Base-by-base conservation (phyloP, 2,113 vertebrate species). In the Sardina pilchardus region DNA sequence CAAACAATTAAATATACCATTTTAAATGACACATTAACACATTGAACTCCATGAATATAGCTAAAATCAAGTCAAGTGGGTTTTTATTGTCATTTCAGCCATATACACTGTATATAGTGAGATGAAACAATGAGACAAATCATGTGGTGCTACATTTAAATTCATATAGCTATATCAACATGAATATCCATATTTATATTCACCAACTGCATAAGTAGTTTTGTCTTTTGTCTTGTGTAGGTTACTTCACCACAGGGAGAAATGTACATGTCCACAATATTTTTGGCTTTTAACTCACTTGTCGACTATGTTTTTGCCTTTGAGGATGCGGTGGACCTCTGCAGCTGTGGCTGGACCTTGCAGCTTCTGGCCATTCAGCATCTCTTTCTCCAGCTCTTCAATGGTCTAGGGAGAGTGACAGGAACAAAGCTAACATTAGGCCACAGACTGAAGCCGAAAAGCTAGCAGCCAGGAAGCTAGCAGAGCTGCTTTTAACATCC, bases 311-410 rank as follows among this genome's bases (percentile, higher is more conserved):
- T 96, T 96, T 91, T 98, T 99, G 93, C 91, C 94, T 85, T 96
- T 95, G 30, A 99, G 94, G 92, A 99, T 96, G 81, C 88, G 94
- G 88, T 99, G 93, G 56, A 99, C 94, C 91, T 99, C 97, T 7
- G 91, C 92, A 24, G 98, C 96, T 0, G 98, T 99, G 24, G 93
- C 96, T n/a, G 98, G 98, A 89, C 98, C 98, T 90, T 99, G 98
- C 82, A 99, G 96, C 93, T 99, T 99, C 95, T 99, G 98, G 53
- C 98, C 98, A 1, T 98, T 97, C 92, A 99, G 93, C 96, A 99
- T 93, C 93, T 99, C 98, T 59, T 96, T 96, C 94, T 99, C 98
- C 88, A 99, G 90, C 93, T 98, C 95, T 91, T 99, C 97, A 0
- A 99, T 97, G 75, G 96, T 94, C 98, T 99, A 88, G 84, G 87